These are phyloP conservation scores for Eudemis profundana DNA, from an alignment of 2,888 invertebrate species.

Conservation along the genomic window DNA sequence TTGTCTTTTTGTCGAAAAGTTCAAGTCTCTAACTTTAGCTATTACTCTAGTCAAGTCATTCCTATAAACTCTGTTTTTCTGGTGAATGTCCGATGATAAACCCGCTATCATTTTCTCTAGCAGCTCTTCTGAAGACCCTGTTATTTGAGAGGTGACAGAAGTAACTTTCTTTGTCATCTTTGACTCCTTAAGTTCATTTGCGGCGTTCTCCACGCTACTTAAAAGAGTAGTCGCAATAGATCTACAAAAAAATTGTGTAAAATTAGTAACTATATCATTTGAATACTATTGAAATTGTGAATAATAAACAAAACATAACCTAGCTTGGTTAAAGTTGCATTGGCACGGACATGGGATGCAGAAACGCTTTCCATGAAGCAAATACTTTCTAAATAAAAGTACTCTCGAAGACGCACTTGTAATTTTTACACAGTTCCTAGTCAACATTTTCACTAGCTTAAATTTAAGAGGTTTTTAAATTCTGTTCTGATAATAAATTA, in stretches of 20 bases:
- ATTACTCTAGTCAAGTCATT: constrained; percentile 73
- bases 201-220: neutral
- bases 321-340: constrained; percentile 44
- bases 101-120: constrained; percentile 72
- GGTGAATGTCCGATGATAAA: constrained; percentile 72
- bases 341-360: constrained; percentile 44
- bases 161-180: constrained; percentile 14
- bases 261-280: neutral
- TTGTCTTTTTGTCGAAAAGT: constrained; percentile 75
- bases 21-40: constrained; percentile 68
- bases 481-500: neutral
- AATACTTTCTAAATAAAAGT: constrained; percentile 52
- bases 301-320: constrained; percentile 41
- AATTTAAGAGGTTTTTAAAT: constrained; percentile 25
- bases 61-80: constrained; percentile 77
- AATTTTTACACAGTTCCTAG: constrained; percentile 64
- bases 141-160: constrained; percentile 9
- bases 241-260: constrained; percentile 3
- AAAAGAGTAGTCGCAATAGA: constrained; percentile 10
- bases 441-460: constrained; percentile 61
- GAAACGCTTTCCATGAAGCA: constrained; percentile 49
- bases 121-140: constrained; percentile 58
- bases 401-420: constrained; percentile 57
- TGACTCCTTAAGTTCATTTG: neutral
- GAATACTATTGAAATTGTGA: neutral